These are phyloP conservation scores for Diorhabda carinulata DNA, from an alignment of 1,140 invertebrate species.

Conservation along the genomic window DNA sequence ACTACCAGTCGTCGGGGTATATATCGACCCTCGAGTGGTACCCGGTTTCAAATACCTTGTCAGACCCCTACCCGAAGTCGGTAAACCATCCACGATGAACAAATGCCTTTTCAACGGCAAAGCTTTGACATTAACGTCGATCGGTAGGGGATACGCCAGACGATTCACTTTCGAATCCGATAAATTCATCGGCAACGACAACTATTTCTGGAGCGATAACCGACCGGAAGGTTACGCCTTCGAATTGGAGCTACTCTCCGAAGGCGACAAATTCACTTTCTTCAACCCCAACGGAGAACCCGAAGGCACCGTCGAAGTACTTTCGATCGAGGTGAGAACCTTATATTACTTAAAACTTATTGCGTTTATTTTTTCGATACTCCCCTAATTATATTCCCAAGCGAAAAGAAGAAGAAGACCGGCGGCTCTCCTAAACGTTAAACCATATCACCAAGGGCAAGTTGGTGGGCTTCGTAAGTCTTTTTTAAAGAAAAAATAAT, in stretches of 20 bases:
- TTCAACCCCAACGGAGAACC: conserved; percentile 60
- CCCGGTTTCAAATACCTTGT: conserved; percentile 74
- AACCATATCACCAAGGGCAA: conserved; percentile 6
- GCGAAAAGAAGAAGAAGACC: background rate
- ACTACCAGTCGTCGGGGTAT: conserved; percentile 68
- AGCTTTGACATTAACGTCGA: conserved; percentile 62
- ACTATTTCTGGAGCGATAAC: conserved; percentile 77
- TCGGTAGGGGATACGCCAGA: conserved; percentile 71
- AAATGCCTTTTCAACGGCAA: conserved; percentile 59
- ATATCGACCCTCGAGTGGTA: conserved; percentile 65
- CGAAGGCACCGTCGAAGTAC: conserved; percentile 60
- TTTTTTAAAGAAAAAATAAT: conserved; percentile 28
- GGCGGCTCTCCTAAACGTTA: conserved; percentile 14
- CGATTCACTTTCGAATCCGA: conserved; percentile 68
- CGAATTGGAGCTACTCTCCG: conserved; percentile 63
- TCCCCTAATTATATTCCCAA: background rate
- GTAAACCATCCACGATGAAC: conserved; percentile 26
- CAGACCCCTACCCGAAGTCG: conserved; percentile 53
- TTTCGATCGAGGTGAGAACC: conserved; percentile 56
- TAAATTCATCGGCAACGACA: conserved; percentile 58
- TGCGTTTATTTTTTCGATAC: conserved; percentile 2
- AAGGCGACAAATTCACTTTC: conserved; percentile 68
- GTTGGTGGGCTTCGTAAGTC: conserved; percentile 38
- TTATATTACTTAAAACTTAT: conserved; percentile 7
- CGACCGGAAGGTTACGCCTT: conserved; percentile 69